Conservation (phyloP, 2,113 vertebrate genomes). For the Phaethornis superciliosus region DNA sequence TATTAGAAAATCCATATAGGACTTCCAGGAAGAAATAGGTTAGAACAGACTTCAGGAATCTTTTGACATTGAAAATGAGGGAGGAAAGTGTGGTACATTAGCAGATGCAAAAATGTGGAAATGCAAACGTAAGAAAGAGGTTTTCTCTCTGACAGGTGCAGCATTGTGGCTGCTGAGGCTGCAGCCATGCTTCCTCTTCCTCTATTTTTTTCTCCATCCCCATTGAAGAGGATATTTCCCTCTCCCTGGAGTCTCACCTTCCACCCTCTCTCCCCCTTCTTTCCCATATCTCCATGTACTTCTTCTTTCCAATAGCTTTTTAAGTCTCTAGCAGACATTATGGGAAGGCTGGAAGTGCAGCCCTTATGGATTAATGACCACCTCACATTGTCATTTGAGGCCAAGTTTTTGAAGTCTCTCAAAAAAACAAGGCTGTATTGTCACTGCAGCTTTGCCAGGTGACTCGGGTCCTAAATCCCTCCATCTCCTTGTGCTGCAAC, state of each 20-base stretch:
- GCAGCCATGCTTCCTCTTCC: background rate
- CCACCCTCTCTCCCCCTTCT: background rate
- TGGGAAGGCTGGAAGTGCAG: background rate
- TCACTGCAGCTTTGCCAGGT: background rate
- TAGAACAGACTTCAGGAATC: background rate
- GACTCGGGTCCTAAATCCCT: background rate
- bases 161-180: background rate
- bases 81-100: background rate
- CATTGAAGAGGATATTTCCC: background rate
- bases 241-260: background rate
- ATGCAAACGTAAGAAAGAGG: background rate
- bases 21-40: background rate
- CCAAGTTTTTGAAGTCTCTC: background rate
- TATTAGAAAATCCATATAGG: constrained; percentile 9
- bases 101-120: background rate
- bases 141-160: background rate
- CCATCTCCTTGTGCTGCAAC: background rate
- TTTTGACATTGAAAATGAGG: background rate
- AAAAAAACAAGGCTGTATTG: background rate
- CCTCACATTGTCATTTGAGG: fast-evolving
- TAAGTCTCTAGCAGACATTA: background rate
- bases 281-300: background rate
- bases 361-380: background rate
- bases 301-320: background rate
- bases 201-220: background rate